Base-by-base conservation (phyloP, 2,113 vertebrate species). In the Sinocyclocheilus rhinocerous region DNA sequence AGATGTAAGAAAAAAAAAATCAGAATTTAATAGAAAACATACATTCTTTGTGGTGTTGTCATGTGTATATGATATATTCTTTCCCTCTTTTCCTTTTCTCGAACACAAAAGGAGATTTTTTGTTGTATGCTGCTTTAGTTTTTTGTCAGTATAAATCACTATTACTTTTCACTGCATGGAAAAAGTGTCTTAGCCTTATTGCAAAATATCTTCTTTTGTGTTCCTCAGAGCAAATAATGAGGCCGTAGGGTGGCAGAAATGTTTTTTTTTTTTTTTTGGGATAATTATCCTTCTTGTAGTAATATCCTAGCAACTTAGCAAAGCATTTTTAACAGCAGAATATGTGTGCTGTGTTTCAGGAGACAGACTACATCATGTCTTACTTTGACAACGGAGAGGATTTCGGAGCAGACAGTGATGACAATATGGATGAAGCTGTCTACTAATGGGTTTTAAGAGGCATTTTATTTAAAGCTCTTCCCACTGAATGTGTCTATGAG, bases 301-400 rank as follows among this genome's bases (percentile, higher is more conserved):
- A 42, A 45, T 75, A n/a, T 5, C 36, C 39, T 42, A 55, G 1
- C 29, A 78, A 29, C 26, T 18, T 16, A 26, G 15, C 10, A 22
- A 42, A 73, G 10, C 57, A 11, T 65, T 11, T 63, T 65, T 73
- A n/a, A 33, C 15, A 57, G 63, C 11, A 29, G 36, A 48, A 79
- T 10, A 18, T 63, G 12, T 78, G 16, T 16, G 3, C 57, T 82
- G 72, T 75, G 26, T 85, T 57, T 82, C 89, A 96, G 96, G 95
- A 96, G 88, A 96, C 96, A 0, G 95, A 96, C 84, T 96, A 96
- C 81, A 95, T 96, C 86, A 95, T 95, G 95, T 96, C 96, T 0
- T 96, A 96, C 89, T 96, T 96, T 79, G 95, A 96, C 90, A 96
- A 96, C 1, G 95, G 95, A 0, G 95, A 96, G 75, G 95, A 95